Evolutionary conservation across 2,888 invertebrate species (phyloP), one percentile per base, ranked within the genome.

Genomic region (Dasysyrphus tricinctus): DNA sequence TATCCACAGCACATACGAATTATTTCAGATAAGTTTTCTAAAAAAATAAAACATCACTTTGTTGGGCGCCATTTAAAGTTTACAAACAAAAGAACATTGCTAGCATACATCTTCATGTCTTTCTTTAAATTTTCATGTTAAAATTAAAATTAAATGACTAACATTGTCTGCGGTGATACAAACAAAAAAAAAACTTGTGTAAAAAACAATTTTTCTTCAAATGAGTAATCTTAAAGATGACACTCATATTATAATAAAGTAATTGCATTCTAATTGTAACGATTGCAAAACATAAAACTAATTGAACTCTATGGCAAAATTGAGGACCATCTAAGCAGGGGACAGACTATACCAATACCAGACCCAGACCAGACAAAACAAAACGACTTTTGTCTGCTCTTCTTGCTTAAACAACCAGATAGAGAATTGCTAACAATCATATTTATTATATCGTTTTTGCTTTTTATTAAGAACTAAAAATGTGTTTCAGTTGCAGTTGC

Each of bases 271-370:
- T 69, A 69, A 54, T 69, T 54, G 69, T 29, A 69, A 67, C 67
- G 34, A 67, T 51, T 69, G 59, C 57, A 57, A 47, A 61, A 51
- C 51, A 72, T 57, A 76, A 39, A 70, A 54, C 44, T 75, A 70
- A 70, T 70, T 75, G 74, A 49, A 69, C 63, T 72, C 73, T 67
- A 67, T 77, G 65, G 51, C 51, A 54, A 42, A 47, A 73, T 78
- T 39, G 44, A 69, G 44, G 67, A 74, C 61, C 61, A 47, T 49
- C 70, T 51, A 80, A 65, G 80, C 65, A 63, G 80, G 80, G 57
- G 56, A 83, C 19, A 24, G 11, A 19, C 5, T 42, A 24, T 7
- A 49, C n/a, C n/a, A n/a, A n/a, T 12, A 49, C 8, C 39, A 47
- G 34, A 59, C 39, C 69, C 39, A 47, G 34, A 59, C 39, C 69